Base-by-base conservation (phyloP, 2,888 invertebrate genomes). In the Arge pagana region DNA sequence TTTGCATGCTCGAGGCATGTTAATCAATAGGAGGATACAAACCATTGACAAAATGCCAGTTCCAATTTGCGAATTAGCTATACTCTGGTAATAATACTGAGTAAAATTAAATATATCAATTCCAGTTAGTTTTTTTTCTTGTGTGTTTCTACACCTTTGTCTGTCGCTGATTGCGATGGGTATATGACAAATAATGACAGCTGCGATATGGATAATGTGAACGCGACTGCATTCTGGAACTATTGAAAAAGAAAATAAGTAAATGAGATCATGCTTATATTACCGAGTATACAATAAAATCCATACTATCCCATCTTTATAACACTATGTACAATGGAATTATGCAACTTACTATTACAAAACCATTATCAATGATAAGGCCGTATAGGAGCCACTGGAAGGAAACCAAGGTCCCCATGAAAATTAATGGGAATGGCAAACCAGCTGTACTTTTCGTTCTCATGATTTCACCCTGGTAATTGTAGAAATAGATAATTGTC, bases 401-500 rank as follows among this genome's bases (percentile, higher is more conserved):
- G 18, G 88, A 83, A 10, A 95, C 92, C 4, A 92, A 67, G 23
- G 91, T 83, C 58, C 90, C 93, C 61, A 90, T 87, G 26, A 91
- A 77, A 66, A 94, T 93, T 53, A 96, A 81, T 6, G 93, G 91
- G 72, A 96, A 91, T 4, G 96, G 95, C 76, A 97, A 81, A 28
- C 87, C 85, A 55, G 89, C 91, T 0, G 95, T 91, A 74, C 89
- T 92, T 78, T 90, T 86, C 11, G 88, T 88, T 67, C 79, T 80
- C 24, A 96, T 84, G 49, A 96, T 88, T 52, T 88, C 82, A 61
- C 82, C 81, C 93, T 93, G 80, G 8, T 10, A 45, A 21, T 23
- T 76, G 70, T 55, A 48, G 13, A 18, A 16, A 18, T 11, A 16
- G 8, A 24, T 13, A 16, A 30, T 48, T 18, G 16, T 48, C 10